Evolutionary conservation across 1,140 invertebrate species (phyloP), one percentile per base, ranked within the genome.

Genomic region (Bombus sylvicola): DNA sequence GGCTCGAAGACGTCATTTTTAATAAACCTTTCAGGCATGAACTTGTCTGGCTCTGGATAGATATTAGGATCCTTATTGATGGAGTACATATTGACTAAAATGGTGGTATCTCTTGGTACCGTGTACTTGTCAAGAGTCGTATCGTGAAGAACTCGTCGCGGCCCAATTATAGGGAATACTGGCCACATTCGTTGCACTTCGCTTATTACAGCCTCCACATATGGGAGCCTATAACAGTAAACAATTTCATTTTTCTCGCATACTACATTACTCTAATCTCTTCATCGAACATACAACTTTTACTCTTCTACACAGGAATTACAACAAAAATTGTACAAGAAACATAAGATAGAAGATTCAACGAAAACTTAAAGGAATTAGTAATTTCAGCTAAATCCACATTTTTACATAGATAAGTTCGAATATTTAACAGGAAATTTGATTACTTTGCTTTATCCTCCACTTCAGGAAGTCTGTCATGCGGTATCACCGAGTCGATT

Each of bases 1-100:
- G 81, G 81, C 80, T 87, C 89, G 90, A 83, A 94, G 84, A 12
- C n/a, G 0, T 83, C 94, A 81, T 94, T 68, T 68, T 96, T 93
- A 0, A 97, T 75, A 90, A 97, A 97, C 89, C 98, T 96, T 91
- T 98, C 97, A 0, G 98, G 98, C 28, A 96, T 95, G 91, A 98
- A 98, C 31, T 92, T 93, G 10, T 96, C 92, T 0, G 98, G 97
- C 79, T 98, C 96, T 0, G 95, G 94, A 96, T 97, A 98, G 62
- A 96, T 90, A 22, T 95, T 87, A 5, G 96, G 93, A 88, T 97
- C 96, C 72, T 96, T 95, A 89, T 97, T 96, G n/a, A 97, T 94
- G n/a, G 96, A 96, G 31, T 96, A 95, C 25, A 97, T 68, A 83
- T 97, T 97, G 2, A 97, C 96, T 0, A 98, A 90, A 12, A 98